A percentile compares a stretch with the other conserved stretches of the same genome.
Conservation (phyloP, 2,113 vertebrate species). For the Paralichthys olivaceus region DNA sequence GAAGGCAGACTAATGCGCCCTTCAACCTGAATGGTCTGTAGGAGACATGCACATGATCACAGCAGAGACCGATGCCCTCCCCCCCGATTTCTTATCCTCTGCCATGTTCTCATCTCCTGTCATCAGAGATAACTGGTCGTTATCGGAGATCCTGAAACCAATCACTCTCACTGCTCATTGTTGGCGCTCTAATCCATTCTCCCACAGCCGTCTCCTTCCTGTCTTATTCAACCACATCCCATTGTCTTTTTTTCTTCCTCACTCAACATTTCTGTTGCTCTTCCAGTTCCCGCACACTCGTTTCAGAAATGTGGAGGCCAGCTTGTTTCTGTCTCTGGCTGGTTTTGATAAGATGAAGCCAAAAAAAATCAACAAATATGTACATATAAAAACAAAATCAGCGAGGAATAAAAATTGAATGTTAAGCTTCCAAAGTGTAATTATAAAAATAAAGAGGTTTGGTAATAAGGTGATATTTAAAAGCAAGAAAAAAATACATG, state of each 20-base stretch:
- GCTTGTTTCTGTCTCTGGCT: background rate
- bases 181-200: constrained; percentile 46
- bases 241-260: constrained; percentile 18
- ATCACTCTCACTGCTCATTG: constrained; percentile 48
- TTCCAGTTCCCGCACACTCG: constrained; percentile 2
- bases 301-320: constrained; percentile 7
- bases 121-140: constrained; percentile 51
- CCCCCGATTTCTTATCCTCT: constrained; percentile 36
- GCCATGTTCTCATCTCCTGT: constrained; percentile 33
- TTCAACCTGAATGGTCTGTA: constrained; percentile 32
- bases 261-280: constrained; percentile 6
- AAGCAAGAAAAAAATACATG: too few species aligned
- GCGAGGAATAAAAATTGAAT: too few species aligned
- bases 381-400: background rate
- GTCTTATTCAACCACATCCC: constrained; percentile 24
- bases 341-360: constrained; percentile 7
- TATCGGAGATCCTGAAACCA: constrained; percentile 56
- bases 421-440: background rate
- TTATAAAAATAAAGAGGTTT: background rate
- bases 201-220: constrained; percentile 3
- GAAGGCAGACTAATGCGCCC: constrained; percentile 24
- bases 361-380: background rate
- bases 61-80: background rate
- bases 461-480: background rate
- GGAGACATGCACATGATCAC: background rate